Evolutionary conservation across 2,888 invertebrate species (phyloP).

Genomic region (Epinotia bilunana): DNA sequence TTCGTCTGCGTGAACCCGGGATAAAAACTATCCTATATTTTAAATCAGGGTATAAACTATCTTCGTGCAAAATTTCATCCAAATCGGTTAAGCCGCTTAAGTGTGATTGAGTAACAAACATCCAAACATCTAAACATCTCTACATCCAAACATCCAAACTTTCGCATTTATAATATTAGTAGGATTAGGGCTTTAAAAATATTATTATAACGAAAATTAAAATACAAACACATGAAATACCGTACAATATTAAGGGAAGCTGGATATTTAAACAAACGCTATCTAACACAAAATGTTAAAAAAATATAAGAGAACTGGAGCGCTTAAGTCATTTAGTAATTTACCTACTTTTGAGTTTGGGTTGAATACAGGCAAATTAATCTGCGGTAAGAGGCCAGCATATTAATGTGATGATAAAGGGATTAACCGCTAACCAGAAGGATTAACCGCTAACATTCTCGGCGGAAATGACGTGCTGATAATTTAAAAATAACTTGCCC

Average conservation of each 20-base stretch:
- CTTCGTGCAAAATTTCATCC: no score
- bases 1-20: no score
- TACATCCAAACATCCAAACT: no score
- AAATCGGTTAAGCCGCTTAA: no score
- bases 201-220: not conserved
- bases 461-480: not conserved
- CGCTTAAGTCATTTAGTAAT: not conserved
- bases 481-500: no score
- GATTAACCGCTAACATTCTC: not conserved
- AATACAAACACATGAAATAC: not conserved
- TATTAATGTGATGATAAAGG: constrained; percentile 31
- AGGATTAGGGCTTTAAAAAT: not conserved
- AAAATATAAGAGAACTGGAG: not conserved
- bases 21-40: no score
- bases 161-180: no score
- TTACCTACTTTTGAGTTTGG: not conserved
- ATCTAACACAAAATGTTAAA: not conserved
- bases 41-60: no score
- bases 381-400: constrained; percentile 11
- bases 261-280: not conserved
- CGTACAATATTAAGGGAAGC: not conserved
- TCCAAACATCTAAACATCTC: no score
- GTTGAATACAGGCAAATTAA: constrained; percentile 18
- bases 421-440: constrained; percentile 18
- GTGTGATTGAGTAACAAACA: no score